Evolutionary conservation across 2,797 vertebrate genomes (phyloP), one percentile per base, ranked within the genome.

Genomic region (Gymnothorax reevesii): DNA sequence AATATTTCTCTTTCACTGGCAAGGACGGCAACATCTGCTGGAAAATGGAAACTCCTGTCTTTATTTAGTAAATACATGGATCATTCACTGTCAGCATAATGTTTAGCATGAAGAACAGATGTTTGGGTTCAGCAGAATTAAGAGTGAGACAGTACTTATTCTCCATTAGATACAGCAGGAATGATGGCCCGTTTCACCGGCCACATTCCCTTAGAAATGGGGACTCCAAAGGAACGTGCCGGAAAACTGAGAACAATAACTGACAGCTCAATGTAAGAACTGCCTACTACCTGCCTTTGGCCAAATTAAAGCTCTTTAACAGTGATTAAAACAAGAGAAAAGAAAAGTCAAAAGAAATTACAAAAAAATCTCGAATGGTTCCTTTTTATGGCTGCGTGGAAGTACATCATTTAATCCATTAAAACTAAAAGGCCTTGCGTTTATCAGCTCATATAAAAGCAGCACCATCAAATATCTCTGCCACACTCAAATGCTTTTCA

Each of bases 401-500:
- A 79, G 75, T 79, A 20, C 75, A 79, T 79, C 33, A 83, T 83
- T 33, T 27, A 83, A 83, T 83, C 82, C 33, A 83, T 60, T 83
- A 79, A 79, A 79, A 27, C 57, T 83, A 83, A 83, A 83, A 83
- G 82, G 60, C 57, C 55, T n/a, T 52, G 82, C 55, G 60, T 83
- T 60, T 83, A 83, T 83, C 82, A 60, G 75, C 22, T 60, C 82
- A 60, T 60, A 83, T 83, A 83, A 83, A 83, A 83, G 55, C 82
- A 59, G 57, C 42, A 83, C 42, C 82, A 33, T 83, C 82, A 83
- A 27, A 83, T 83, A 54, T 42, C 82, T 60, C 57, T 60, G 82
- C 82, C 57, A 83, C 82, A 83, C 55, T 83, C 82, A 83, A 82
- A 83, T 83, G 82, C 82, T 60, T 83, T 83, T 83, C 82, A 83